These are phyloP conservation scores for Amphipyra tragopoginis DNA, from an alignment of 2,888 invertebrate species.

Conservation along the genomic window DNA sequence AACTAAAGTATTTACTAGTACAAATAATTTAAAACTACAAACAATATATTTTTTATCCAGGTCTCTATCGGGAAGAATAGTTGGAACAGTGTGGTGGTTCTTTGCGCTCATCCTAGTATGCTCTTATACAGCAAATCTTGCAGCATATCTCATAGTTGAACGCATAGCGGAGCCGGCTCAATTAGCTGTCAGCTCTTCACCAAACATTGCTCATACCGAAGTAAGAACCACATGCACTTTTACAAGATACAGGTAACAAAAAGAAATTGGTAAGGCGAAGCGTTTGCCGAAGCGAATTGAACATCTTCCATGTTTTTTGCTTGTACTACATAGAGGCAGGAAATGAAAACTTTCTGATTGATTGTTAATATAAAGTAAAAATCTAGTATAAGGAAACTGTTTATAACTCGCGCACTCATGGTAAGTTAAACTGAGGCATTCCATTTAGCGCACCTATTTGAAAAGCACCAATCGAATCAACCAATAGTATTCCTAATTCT, in stretches of 20 bases:
- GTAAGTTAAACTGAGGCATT: no score
- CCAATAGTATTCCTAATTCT: no score
- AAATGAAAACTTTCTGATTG: background rate
- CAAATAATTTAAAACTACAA: background rate
- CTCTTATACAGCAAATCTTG: slow-evolving; percentile 99
- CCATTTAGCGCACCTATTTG: no score
- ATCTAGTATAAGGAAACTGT: no score
- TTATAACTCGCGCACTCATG: no score
- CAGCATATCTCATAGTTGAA: slow-evolving; percentile 99
- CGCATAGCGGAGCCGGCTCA: slow-evolving; percentile 96
- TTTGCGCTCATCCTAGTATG: slow-evolving; percentile 99
- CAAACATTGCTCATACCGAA: slow-evolving; percentile 97
- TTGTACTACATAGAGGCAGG: background rate
- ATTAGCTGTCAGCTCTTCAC: slow-evolving; percentile 94
- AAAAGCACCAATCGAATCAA: no score
- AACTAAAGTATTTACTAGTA: no score
- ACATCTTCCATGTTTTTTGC: slow-evolving; percentile 22
- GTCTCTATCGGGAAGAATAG: slow-evolving; percentile 97
- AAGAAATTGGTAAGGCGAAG: slow-evolving; percentile 59
- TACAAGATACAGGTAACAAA: slow-evolving; percentile 78
- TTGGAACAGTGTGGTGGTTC: slow-evolving; percentile 99
- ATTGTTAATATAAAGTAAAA: background rate
- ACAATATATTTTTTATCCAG: slow-evolving; percentile 71
- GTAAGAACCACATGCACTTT: slow-evolving; percentile 89
- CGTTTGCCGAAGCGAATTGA: slow-evolving; percentile 72